Percentiles rank a stretch among this genome's conserved stretches.
Evolutionary conservation across 2,888 invertebrate genomes (phyloP).

Genomic region (Cheilosia scutellata): DNA sequence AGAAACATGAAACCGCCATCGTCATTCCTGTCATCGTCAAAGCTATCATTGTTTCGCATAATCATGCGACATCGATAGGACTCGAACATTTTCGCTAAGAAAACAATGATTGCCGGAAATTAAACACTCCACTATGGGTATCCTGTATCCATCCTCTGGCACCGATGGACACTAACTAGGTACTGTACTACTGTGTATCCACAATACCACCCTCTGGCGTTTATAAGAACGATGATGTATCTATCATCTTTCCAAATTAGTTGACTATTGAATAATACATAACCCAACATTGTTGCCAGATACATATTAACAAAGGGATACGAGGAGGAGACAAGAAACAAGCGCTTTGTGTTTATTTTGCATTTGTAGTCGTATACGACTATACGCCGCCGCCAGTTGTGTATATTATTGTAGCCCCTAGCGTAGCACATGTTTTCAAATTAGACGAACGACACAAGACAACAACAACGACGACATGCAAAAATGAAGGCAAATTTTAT

Average conservation of each 20-base stretch:
- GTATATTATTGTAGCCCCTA: not conserved
- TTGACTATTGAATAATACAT: constrained; percentile 67
- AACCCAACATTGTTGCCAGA: constrained; percentile 47
- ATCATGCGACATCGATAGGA: constrained; percentile 36
- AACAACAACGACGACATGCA: constrained; percentile 6
- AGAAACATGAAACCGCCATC: constrained; percentile 18
- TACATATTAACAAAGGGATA: constrained; percentile 32
- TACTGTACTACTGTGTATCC: not conserved
- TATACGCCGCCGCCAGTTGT: not conserved
- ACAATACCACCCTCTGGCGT: not conserved
- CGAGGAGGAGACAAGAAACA: constrained; percentile 19
- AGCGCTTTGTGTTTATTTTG: constrained; percentile 9
- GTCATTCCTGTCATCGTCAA: constrained; percentile 7
- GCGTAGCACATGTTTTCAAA: constrained; percentile 1
- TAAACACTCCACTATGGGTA: constrained; percentile 19
- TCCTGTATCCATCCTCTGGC: not conserved
- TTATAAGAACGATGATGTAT: constrained; percentile 10
- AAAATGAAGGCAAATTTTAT: constrained; percentile 26
- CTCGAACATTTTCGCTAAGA: constrained; percentile 36
- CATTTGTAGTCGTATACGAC: not conserved
- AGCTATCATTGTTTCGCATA: constrained; percentile 46
- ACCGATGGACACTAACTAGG: not conserved
- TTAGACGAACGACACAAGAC: not conserved
- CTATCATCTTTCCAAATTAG: constrained; percentile 52
- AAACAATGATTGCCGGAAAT: constrained; percentile 56